Base-by-base conservation (phyloP, 2,888 invertebrate species). In the Leucoma salicis region DNA sequence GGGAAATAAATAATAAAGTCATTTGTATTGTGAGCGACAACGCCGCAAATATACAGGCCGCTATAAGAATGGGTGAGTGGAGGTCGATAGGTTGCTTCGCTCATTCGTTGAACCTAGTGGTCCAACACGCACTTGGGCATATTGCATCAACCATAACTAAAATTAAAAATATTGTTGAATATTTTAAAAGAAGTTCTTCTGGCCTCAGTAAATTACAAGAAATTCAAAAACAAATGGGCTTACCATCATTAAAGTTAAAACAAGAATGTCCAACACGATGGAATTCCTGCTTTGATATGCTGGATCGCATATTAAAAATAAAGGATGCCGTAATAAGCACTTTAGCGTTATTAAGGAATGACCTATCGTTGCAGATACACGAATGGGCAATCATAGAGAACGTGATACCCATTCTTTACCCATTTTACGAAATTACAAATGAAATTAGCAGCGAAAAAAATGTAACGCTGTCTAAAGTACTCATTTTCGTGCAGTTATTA, bases 11-110 rank as follows among this genome's bases (percentile, higher is more conserved):
- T 6, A 8, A 36, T 4, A 29, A 48, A 10, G 38, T 49, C 1
- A 31, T 11, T 8, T 49, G 18, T 5, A 34, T 57, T n/a, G 48
- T 52, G 2, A 49, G 43, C 6, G 52, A 53, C 11, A 52, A 41
- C 7, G 31, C 40, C 0, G 11, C 28, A 0, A 40, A 40, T 12
- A 29, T 35, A 1, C 0, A 24, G 0, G 34, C 29, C 8, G 40
- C 40, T 8, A 15, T 40, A 1, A 12, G 15, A 7, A 0, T 18
- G 3, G 31, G 29, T 2, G 2, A 14, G 0, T 35, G 40, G 34
- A 8, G 29, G 10, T 34, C 29, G 6, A 6, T 40, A 0, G 1
- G 21, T 15, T 40, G 34, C 14, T 35, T 40, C 7, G 34, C 34
- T 24, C 34, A 40, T 6, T 14, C 11, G 2, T 7, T 40, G 6